Percentiles rank a stretch among this genome's conserved stretches.
These are phyloP conservation scores for Drosophila erecta DNA, from an alignment of 1,140 invertebrate species.

Conservation along the genomic window DNA sequence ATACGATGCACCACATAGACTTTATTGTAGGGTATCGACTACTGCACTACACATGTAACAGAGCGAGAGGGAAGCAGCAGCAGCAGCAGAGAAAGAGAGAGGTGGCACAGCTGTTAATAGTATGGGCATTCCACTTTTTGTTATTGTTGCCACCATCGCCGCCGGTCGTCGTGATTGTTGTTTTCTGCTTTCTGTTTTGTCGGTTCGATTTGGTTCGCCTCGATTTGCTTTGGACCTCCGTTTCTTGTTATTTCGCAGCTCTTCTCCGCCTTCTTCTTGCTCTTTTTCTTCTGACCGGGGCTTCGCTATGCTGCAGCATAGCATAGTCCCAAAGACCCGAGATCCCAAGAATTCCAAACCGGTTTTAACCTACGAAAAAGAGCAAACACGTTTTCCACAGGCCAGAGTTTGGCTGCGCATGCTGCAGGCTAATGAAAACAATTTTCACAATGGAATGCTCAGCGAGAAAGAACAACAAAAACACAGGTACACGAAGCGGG, in stretches of 20 bases:
- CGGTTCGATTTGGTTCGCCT: slow-evolving; percentile 19
- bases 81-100: slow-evolving; percentile 22
- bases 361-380: slow-evolving; percentile 56
- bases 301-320: slow-evolving; percentile 64
- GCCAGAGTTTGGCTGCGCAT: slow-evolving; percentile 20
- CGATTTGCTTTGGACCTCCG: slow-evolving; percentile 7
- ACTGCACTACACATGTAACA: slow-evolving; percentile 52
- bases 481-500: slow-evolving; percentile 1
- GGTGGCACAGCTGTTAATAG: slow-evolving; percentile 66
- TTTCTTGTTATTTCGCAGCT: slow-evolving; percentile 24
- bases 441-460: slow-evolving; percentile 72
- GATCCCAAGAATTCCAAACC: slow-evolving; percentile 68
- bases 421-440: slow-evolving; percentile 56
- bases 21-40: slow-evolving; percentile 31
- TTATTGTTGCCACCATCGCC: slow-evolving; percentile 55
- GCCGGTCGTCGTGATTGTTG: slow-evolving; percentile 43
- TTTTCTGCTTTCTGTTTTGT: slow-evolving; percentile 31
- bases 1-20: background rate
- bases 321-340: slow-evolving; percentile 18
- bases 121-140: slow-evolving; percentile 39
- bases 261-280: background rate
- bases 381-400: slow-evolving; percentile 42
- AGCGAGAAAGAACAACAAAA: slow-evolving; percentile 36
- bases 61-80: slow-evolving; percentile 6
- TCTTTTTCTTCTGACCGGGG: slow-evolving; percentile 8